A percentile compares a stretch with the other conserved stretches of the same genome.
Conservation (phyloP, 2,888 invertebrate species). For the Drosophila putrida region DNA sequence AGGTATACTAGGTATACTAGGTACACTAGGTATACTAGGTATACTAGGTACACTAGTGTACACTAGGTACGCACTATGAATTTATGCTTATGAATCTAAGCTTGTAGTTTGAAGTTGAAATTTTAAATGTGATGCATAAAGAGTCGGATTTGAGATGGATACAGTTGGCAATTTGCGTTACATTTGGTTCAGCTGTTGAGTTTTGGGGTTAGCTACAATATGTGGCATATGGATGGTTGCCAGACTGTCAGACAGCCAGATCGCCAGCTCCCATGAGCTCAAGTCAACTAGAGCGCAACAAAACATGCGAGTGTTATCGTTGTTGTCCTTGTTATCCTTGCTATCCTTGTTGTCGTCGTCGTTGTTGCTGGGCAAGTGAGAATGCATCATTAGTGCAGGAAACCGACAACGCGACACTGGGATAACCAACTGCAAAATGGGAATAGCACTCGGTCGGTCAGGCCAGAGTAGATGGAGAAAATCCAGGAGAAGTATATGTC, state of each 20-base stretch:
- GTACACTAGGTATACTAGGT: too few species aligned
- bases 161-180: conserved; percentile 38
- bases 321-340: conserved; percentile 29
- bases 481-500: background rate
- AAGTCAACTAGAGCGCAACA: conserved; percentile 60
- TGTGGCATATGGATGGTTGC: conserved; percentile 37
- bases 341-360: conserved; percentile 17
- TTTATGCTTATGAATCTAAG: too few species aligned
- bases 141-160: conserved; percentile 10
- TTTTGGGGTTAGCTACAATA: conserved; percentile 4
- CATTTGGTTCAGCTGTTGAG: conserved; percentile 18
- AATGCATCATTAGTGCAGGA: conserved; percentile 68
- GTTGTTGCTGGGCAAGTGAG: conserved; percentile 42
- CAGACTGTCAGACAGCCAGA: conserved; percentile 31
- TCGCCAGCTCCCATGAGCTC: conserved; percentile 46
- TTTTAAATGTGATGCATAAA: too few species aligned
- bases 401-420: conserved; percentile 27
- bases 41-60: too few species aligned
- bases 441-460: conserved; percentile 26
- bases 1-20: too few species aligned
- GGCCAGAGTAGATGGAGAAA: background rate
- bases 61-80: too few species aligned
- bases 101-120: too few species aligned
- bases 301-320: conserved; percentile 36
- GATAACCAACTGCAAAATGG: conserved; percentile 47